Conservation (phyloP, 92 coral and sea anemone genomes). For the Blastomussa wellsi region DNA sequence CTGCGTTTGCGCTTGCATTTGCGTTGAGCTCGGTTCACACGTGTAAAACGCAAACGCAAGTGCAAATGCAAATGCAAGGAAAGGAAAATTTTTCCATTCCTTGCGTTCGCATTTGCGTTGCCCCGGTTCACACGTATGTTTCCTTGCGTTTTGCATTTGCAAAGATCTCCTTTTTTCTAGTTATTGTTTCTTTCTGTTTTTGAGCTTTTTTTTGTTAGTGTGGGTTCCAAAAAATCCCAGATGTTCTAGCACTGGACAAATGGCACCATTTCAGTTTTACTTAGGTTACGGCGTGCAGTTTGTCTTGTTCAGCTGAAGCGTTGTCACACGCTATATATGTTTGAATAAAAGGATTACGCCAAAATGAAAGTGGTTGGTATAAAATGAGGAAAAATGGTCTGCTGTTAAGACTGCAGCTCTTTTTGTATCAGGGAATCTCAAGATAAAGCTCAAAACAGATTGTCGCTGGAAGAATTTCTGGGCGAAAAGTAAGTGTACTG, state of each 20-base stretch:
- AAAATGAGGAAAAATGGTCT: neutral
- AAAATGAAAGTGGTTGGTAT: neutral
- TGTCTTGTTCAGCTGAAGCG: neutral
- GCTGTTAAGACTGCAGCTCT: neutral
- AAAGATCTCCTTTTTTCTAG: too few relatives aligned
- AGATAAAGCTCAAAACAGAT: conserved; percentile 46
- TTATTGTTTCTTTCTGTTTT: too few relatives aligned
- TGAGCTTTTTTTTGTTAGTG: too few relatives aligned
- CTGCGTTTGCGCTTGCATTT: too few relatives aligned
- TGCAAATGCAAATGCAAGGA: too few relatives aligned
- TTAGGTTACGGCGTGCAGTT: neutral
- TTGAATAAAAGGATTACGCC: neutral
- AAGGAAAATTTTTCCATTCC: too few relatives aligned
- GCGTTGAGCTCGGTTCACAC: too few relatives aligned
- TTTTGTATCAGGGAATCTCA: conserved; percentile 47
- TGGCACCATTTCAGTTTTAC: neutral
- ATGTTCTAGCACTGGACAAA: neutral
- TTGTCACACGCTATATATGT: neutral
- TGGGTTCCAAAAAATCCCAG: neutral
- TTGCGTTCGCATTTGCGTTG: too few relatives aligned
- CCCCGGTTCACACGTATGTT: too few relatives aligned
- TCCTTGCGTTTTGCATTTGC: too few relatives aligned
- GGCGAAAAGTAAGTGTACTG: conserved; percentile 44
- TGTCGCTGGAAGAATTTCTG: conserved; percentile 60
- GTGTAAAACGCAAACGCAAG: too few relatives aligned